A percentile compares a stretch with the other conserved stretches of the same genome.
Evolutionary conservation across 2,113 vertebrate species (phyloP).

Genomic region (Ictalurus punctatus): DNA sequence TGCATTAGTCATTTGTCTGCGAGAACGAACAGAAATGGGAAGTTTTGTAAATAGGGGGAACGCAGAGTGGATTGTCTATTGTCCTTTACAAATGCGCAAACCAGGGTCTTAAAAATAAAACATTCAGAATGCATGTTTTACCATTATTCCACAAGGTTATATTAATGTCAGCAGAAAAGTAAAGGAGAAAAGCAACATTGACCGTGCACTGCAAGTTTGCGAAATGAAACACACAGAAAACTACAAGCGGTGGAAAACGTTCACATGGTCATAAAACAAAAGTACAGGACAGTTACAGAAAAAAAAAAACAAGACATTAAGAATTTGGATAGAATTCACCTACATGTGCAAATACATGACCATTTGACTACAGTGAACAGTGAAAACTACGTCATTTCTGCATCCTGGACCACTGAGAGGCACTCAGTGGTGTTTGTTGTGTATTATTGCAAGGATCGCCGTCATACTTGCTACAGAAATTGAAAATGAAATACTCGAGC

Average conservation of each 20-base stretch:
- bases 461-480: slow-evolving; percentile 76
- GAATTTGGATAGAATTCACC: slow-evolving; percentile 61
- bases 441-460: slow-evolving; percentile 77
- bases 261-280: slow-evolving; percentile 61
- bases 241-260: slow-evolving; percentile 49
- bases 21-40: slow-evolving; percentile 58
- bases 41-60: slow-evolving; percentile 60
- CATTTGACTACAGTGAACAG: slow-evolving; percentile 67
- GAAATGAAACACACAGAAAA: slow-evolving; percentile 61
- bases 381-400: slow-evolving; percentile 69
- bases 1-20: slow-evolving; percentile 70
- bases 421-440: slow-evolving; percentile 73
- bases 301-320: slow-evolving; percentile 43
- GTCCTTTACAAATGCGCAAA: slow-evolving; percentile 54
- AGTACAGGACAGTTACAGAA: slow-evolving; percentile 63
- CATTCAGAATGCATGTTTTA: slow-evolving; percentile 53
- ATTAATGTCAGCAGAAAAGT: slow-evolving; percentile 39
- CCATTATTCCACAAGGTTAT: slow-evolving; percentile 40
- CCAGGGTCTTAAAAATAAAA: slow-evolving; percentile 45
- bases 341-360: slow-evolving; percentile 74
- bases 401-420: slow-evolving; percentile 76
- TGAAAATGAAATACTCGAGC: slow-evolving; percentile 60
- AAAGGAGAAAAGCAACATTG: slow-evolving; percentile 26
- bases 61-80: slow-evolving; percentile 57
- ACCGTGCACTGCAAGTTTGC: slow-evolving; percentile 54